Conservation (phyloP, 2,113 vertebrate species). For the Haplotaxodon microlepis region DNA sequence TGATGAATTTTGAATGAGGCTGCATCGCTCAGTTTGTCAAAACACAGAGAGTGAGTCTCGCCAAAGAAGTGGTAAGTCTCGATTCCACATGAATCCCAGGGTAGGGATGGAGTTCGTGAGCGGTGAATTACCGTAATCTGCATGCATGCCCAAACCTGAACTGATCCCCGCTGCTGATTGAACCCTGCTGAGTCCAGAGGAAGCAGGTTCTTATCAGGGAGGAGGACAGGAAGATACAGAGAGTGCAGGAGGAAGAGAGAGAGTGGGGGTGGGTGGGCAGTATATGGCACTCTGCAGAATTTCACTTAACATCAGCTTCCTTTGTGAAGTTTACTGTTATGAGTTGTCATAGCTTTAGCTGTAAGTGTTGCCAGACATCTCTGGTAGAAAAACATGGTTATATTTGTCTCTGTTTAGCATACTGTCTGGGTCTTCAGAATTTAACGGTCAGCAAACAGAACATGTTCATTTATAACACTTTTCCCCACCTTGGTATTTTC, state of each 20-base stretch:
- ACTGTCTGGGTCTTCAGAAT: not conserved
- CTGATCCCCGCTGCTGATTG: constrained; percentile 22
- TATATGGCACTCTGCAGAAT: not conserved
- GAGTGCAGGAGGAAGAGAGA: constrained; percentile 32
- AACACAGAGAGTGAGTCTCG: not conserved
- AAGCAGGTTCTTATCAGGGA: constrained; percentile 52
- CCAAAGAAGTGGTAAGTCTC: constrained; percentile 7
- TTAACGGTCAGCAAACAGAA: not conserved
- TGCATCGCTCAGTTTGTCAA: constrained; percentile 6
- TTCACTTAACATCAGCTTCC: constrained; percentile 14
- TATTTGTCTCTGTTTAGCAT: not conserved
- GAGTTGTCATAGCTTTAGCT: not conserved
- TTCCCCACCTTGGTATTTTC: not conserved
- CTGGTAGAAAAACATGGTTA: not conserved
- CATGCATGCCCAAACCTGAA: constrained; percentile 48
- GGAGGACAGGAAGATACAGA: constrained; percentile 46
- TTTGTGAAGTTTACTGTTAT: not conserved
- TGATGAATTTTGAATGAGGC: constrained; percentile 58
- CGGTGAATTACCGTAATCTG: constrained; percentile 18
- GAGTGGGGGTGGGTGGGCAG: constrained; percentile 6
- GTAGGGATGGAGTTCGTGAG: not conserved
- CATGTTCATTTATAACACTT: not conserved
- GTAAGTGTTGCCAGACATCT: not conserved
- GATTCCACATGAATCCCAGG: not conserved
- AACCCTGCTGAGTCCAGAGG: constrained; percentile 48